Percentiles rank a stretch among this genome's conserved stretches.
These are phyloP conservation scores for Carassius carassius DNA, from an alignment of 2,113 vertebrate genomes.

Conservation along the genomic window DNA sequence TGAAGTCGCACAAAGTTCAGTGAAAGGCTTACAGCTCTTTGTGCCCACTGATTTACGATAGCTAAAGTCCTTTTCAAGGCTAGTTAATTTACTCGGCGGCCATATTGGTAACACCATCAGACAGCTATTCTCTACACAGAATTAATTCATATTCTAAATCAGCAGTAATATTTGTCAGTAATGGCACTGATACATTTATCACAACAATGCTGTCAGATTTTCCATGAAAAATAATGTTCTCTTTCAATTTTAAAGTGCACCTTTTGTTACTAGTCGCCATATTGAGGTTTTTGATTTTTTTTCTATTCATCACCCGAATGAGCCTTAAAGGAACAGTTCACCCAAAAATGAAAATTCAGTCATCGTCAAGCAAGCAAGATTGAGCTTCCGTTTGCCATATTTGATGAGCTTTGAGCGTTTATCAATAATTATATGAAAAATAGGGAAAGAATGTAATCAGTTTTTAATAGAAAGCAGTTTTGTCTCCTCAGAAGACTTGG, in stretches of 20 bases:
- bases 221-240: background rate
- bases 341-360: background rate
- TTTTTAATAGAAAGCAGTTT: background rate
- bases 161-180: background rate
- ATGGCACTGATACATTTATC: background rate
- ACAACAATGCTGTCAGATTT: background rate
- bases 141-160: background rate
- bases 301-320: background rate
- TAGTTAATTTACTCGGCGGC: background rate
- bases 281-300: background rate
- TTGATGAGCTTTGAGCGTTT: background rate
- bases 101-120: background rate
- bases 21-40: background rate
- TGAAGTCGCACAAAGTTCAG: constrained; percentile 1
- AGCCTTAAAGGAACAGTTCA: background rate
- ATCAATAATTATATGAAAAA: background rate
- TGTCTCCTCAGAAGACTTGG: background rate
- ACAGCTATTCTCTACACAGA: background rate
- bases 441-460: background rate
- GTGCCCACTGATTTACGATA: background rate
- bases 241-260: background rate
- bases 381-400: background rate
- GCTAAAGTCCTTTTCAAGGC: background rate
- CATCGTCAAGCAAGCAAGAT: background rate
- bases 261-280: background rate